Conservation (phyloP, 92 coral and sea anemone genomes). For the Meandrina meandrites region DNA sequence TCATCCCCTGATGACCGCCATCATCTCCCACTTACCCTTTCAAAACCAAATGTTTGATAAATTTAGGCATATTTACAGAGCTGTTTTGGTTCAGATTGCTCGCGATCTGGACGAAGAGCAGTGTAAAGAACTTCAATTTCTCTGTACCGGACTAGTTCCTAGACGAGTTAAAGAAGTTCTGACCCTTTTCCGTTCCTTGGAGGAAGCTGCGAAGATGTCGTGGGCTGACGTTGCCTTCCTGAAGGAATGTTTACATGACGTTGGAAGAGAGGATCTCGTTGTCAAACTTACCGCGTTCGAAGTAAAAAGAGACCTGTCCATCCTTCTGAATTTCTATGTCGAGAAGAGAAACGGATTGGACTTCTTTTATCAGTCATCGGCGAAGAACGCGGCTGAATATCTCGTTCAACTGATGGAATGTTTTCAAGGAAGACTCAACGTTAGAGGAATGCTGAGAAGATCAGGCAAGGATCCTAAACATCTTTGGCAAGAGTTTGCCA, state of each 20-base stretch:
- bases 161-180: neutral
- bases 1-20: constrained; percentile 27
- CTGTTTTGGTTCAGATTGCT: constrained; percentile 21
- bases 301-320: constrained; percentile 16
- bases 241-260: constrained; percentile 13
- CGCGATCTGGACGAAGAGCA: constrained; percentile 1
- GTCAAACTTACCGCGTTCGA: neutral
- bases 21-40: neutral
- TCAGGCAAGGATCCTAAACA: constrained; percentile 1
- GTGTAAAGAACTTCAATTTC: constrained; percentile 21
- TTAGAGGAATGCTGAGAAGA: neutral
- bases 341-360: constrained; percentile 6
- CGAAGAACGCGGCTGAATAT: neutral
- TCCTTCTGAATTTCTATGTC: constrained; percentile 25
- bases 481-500: neutral
- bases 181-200: constrained; percentile 1
- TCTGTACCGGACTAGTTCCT: neutral
- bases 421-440: neutral
- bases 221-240: constrained; percentile 28
- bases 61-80: neutral
- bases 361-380: neutral
- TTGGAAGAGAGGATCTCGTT: constrained; percentile 25
- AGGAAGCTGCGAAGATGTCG: constrained; percentile 20
- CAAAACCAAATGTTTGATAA: neutral
- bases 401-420: constrained; percentile 4